phyloP scores from a whole-genome alignment of 35 echinoderm and acorn worm genomes.

The Holothuria glaberrima region DNA sequence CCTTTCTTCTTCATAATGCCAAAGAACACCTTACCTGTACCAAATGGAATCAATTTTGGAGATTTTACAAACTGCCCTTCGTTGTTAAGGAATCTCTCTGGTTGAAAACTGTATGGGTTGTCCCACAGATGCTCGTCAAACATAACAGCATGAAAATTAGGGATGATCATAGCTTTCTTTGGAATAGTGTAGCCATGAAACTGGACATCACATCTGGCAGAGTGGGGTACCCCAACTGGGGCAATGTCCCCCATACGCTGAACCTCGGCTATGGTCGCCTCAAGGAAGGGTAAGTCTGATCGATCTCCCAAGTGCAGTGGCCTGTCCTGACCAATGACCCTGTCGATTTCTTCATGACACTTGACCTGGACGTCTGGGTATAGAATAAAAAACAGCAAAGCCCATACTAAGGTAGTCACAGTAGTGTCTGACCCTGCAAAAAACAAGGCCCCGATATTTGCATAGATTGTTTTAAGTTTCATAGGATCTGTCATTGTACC shows the following conservation, averaged over 20 bases:
- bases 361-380: slow-evolving; percentile 66
- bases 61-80: slow-evolving; percentile 58
- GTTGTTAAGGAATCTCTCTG: slow-evolving; percentile 77
- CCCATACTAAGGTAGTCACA: slow-evolving; percentile 62
- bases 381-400: slow-evolving; percentile 61
- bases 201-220: slow-evolving; percentile 38
- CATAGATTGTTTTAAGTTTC: slow-evolving; percentile 2
- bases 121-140: slow-evolving; percentile 74
- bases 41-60: slow-evolving; percentile 39
- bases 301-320: slow-evolving; percentile 29
- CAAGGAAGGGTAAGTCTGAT: slow-evolving; percentile 37
- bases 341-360: slow-evolving; percentile 67
- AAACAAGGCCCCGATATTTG: slow-evolving; percentile 50
- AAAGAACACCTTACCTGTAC: slow-evolving; percentile 23
- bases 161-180: slow-evolving; percentile 65
- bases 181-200: slow-evolving; percentile 72
- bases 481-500: slow-evolving; percentile 11
- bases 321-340: slow-evolving; percentile 59
- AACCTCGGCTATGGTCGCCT: slow-evolving; percentile 69
- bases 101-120: slow-evolving; percentile 66
- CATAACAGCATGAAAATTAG: slow-evolving; percentile 76
- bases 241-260: slow-evolving; percentile 57
- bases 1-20: too few relatives aligned
- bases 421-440: slow-evolving; percentile 74
- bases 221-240: slow-evolving; percentile 74